A percentile compares a stretch with the other conserved stretches of the same genome.
Evolutionary conservation across 2,113 vertebrate species (phyloP).

Genomic region (Leucopsar rothschildi): DNA sequence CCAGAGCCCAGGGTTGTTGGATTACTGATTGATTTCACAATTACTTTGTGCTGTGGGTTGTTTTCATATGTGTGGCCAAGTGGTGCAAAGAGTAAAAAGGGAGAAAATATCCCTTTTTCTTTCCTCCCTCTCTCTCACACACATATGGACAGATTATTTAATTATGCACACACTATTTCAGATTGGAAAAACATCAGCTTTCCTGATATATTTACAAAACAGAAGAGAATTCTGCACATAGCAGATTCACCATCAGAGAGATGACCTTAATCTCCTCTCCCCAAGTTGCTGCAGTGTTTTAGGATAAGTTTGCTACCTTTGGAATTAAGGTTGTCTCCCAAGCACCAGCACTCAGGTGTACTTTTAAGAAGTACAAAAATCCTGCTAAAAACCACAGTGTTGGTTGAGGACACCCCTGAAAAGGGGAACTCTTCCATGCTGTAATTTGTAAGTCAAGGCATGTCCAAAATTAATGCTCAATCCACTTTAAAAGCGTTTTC

Average conservation of each 20-base stretch:
- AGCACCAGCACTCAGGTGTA: neutral
- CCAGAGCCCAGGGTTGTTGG: neutral
- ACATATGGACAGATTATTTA: neutral
- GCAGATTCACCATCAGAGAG: neutral
- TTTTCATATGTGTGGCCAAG: neutral
- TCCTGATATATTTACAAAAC: neutral
- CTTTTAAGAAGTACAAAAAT: neutral
- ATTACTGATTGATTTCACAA: constrained; percentile 40
- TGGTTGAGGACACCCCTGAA: neutral
- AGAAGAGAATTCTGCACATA: neutral
- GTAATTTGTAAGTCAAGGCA: neutral
- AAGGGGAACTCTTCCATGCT: neutral
- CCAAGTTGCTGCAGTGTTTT: neutral
- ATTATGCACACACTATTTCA: neutral
- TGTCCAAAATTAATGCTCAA: neutral
- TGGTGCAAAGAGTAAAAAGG: neutral
- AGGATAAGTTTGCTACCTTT: neutral
- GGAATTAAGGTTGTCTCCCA: neutral
- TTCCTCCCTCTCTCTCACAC: neutral
- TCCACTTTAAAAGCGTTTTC: neutral
- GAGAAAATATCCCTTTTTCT: neutral
- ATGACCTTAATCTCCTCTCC: neutral
- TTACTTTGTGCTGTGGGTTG: neutral
- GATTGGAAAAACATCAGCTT: neutral
- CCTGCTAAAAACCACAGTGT: neutral